Base-by-base conservation (phyloP, 2,888 invertebrate genomes). In the Leptopilina drosophilae region DNA sequence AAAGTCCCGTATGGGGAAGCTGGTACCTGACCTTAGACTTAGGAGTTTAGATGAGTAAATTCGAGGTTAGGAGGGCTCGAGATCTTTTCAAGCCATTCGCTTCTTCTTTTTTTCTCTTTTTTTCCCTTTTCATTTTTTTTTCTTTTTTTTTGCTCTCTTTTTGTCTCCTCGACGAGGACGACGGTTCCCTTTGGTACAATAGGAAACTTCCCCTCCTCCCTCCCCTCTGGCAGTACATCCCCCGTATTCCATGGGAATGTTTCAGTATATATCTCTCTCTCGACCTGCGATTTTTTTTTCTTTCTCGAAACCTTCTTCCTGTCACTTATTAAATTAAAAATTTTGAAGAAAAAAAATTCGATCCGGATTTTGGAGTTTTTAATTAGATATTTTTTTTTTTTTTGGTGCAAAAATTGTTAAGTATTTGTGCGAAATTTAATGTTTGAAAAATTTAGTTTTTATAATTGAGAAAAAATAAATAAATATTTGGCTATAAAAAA, bases 221-320 rank as follows among this genome's bases (percentile, higher is more conserved):
- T 40, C 26, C 40, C 15, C 40, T 11, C 59, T 33, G 33, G 3
- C 12, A n/a, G 62, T 59, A 20, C 76, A 64, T 76, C 62, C 59
- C 75, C 59, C 59, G 33, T 42, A 65, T 66, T 33, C 67, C 81
- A 80, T 81, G 81, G 81, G 81, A 81, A 81, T 78, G 73, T 73
- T 73, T 73, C 33, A 73, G 69, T 26, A 73, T 33, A 33, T 73
- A 20, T n/a, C 9, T 62, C 2, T 49, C 11, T 49, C 73, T 33
- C 56, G 73, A 73, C 56, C 73, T 73, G 53, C 56, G 56, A 49
- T 49, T 49, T 73, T 56, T 56, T 56, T 14, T 20, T 1, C 20
- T 20, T 20, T 20, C 20, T 1, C 7, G 33, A 56, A 26, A 73
- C 33, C 73, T 56, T 56, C 69, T 73, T 73, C 56, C 56, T 73